Conservation (phyloP, 2,797 vertebrate genomes). For the Chaenodraco wilsoni region DNA sequence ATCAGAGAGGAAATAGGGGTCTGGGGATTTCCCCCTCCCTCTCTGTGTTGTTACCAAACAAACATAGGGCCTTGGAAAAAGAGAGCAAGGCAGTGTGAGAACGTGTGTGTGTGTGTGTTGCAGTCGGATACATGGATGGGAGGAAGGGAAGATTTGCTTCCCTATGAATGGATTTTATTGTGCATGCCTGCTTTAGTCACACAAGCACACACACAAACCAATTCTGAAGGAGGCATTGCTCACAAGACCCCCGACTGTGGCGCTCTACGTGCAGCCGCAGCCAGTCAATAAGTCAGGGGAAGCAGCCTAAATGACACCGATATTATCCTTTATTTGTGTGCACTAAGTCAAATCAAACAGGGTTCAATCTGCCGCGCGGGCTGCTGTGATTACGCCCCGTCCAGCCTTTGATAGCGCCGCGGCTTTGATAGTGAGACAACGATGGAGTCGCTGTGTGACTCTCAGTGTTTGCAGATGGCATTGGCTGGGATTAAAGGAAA, state of each 20-base stretch:
- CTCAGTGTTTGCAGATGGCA: constrained; percentile 79
- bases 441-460: constrained; percentile 70
- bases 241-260: constrained; percentile 70
- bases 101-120: constrained; percentile 50
- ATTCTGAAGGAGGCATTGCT: constrained; percentile 58
- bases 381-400: constrained; percentile 75
- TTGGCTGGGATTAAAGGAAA: constrained; percentile 81
- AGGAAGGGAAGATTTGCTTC: constrained; percentile 48
- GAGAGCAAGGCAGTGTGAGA: constrained; percentile 64
- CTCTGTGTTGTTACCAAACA: constrained; percentile 92
- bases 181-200: constrained; percentile 53
- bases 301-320: constrained; percentile 79
- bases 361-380: constrained; percentile 71
- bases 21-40: constrained; percentile 76
- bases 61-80: constrained; percentile 78
- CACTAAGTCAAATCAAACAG: constrained; percentile 81
- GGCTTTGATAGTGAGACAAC: constrained; percentile 78
- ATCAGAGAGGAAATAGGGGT: constrained; percentile 86
- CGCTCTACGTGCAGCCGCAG: constrained; percentile 64
- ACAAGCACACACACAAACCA: constrained; percentile 53
- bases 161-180: constrained; percentile 67
- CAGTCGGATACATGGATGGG: constrained; percentile 58
- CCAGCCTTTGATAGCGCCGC: constrained; percentile 77
- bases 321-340: constrained; percentile 82
- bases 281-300: constrained; percentile 77